Evolutionary conservation across 2,113 vertebrate genomes (phyloP).

Genomic region (Vidua macroura): DNA sequence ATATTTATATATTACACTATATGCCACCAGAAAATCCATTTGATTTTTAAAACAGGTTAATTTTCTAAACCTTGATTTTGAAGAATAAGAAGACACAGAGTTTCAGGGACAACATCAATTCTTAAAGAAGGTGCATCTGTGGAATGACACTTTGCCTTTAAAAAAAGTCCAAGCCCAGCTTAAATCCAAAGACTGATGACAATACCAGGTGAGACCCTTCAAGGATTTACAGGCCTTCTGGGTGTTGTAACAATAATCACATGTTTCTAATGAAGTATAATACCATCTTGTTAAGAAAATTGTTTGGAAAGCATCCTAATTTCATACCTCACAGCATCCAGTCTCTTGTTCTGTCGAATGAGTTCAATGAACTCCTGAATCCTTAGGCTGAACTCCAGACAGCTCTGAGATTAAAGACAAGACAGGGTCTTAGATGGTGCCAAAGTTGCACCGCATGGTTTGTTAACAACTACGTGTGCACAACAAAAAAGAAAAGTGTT

Average conservation of each 20-base stretch:
- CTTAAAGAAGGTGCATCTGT: background rate
- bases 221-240: background rate
- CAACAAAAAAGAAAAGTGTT: slow-evolving; percentile 2
- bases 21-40: background rate
- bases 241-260: background rate
- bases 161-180: background rate
- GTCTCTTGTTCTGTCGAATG: slow-evolving; percentile 97
- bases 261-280: background rate
- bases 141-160: background rate
- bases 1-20: background rate
- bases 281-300: background rate
- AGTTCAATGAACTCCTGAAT: slow-evolving; percentile 99
- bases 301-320: slow-evolving; percentile 21
- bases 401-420: slow-evolving; percentile 84
- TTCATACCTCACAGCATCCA: slow-evolving; percentile 94
- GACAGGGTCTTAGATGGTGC: slow-evolving; percentile 12
- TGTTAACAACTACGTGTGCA: background rate
- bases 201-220: background rate
- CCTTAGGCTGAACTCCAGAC: slow-evolving; percentile 97
- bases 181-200: background rate
- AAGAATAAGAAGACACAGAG: background rate
- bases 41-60: background rate
- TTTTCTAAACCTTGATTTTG: background rate
- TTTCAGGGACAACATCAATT: background rate
- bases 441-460: background rate